Evolutionary conservation across 2,888 invertebrate species (phyloP).

Genomic region (Cylindroiulus punctatus): DNA sequence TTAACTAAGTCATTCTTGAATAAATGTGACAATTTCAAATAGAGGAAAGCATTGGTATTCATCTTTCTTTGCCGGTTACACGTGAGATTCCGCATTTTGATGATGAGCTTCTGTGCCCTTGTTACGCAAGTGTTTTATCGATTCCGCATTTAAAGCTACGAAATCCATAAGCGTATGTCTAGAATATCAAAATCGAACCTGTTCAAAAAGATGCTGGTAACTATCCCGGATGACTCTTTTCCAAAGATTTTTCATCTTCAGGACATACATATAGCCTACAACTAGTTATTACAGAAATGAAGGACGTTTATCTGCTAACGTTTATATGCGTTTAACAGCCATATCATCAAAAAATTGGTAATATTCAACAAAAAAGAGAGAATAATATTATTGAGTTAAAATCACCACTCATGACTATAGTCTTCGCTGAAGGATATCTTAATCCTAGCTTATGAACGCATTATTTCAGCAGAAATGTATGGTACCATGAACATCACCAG

Average conservation of each 20-base stretch:
- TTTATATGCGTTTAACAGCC: too few relatives aligned
- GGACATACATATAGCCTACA: not conserved
- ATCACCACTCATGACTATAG: too few relatives aligned
- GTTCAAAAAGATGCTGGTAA: not conserved
- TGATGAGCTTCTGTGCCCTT: conserved; percentile 25
- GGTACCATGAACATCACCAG: too few relatives aligned
- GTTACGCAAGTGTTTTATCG: not conserved
- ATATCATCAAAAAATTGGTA: too few relatives aligned
- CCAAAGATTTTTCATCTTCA: not conserved
- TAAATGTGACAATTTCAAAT: conserved; percentile 31
- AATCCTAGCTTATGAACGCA: too few relatives aligned
- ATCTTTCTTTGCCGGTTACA: not conserved
- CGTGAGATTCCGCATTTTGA: not conserved
- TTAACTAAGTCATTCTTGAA: conserved; percentile 31
- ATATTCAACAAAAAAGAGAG: too few relatives aligned
- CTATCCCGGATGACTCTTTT: not conserved
- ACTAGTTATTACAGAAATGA: not conserved
- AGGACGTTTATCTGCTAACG: not conserved
- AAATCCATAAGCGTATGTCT: conserved; percentile 12
- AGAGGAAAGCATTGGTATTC: conserved; percentile 5
- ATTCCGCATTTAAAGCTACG: not conserved
- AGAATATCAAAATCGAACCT: not conserved
- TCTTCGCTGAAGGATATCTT: too few relatives aligned
- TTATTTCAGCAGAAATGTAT: too few relatives aligned
- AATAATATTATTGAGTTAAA: too few relatives aligned